Base-by-base conservation (phyloP, 2,888 invertebrate species). In the Cerceris ruficornis region DNA sequence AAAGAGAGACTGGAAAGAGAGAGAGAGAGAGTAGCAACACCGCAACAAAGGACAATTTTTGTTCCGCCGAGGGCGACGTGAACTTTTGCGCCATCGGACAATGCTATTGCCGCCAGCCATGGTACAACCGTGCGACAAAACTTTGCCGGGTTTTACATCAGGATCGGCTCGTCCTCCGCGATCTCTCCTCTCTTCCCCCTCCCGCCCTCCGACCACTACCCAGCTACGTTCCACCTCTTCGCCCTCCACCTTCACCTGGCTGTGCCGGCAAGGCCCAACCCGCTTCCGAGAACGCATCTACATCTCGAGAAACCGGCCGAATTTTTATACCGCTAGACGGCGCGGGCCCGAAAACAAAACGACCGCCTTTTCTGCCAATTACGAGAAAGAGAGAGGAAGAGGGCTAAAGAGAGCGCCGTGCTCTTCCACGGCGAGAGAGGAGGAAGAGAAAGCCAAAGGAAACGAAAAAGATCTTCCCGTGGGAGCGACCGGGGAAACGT, bases 221-320 rank as follows among this genome's bases (percentile, higher is more conserved):
- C 52, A 14, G 41, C 39, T 43, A 17, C 28, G 61, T 59, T 15
- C 43, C 58, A 46, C 46, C 17, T 17, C 50, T 75, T 46, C 66
- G 72, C 41, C 17, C 66, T 67, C 71, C 69, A 71, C 75, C 75
- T 74, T 80, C 79, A 77, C 77, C 80, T 71, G 79, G 80, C 65
- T 59, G 43, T 8, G 69, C 74, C 67, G 74, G 69, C 75, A 74
- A 79, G 68, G 76, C 82, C 77, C 78, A 81, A 69, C 79, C 74
- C 68, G 82, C 85, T 85, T 85, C 85, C 82, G 86, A 89, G 88
- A 87, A 87, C 85, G 87, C 88, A 88, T 89, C 88, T 88, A 90
- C 89, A 87, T 87, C 80, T 86, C 83, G 78, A 86, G 86, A 87
- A 88, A 88, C 88, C 86, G 86, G 87, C 79, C 86, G 86, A 88